Evolutionary conservation across 2,797 vertebrate species (phyloP).

Genomic region (Tapirus indicus): DNA sequence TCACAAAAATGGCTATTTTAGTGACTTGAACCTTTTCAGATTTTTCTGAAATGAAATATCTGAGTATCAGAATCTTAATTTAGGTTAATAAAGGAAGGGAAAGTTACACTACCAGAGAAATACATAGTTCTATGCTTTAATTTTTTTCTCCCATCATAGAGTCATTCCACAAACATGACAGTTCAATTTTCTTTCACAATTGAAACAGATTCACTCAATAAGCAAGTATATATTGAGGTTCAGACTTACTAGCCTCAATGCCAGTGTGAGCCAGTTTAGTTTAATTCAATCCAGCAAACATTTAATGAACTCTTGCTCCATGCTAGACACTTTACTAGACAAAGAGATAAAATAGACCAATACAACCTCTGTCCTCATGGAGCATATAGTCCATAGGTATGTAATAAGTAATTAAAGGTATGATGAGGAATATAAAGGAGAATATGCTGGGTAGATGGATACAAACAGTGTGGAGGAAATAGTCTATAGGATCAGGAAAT

Average conservation of each 20-base stretch:
- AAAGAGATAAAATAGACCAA: not conserved
- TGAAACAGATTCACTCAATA: not conserved
- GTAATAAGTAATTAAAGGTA: not conserved
- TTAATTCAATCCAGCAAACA: constrained; percentile 35
- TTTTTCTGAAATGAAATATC: constrained; percentile 52
- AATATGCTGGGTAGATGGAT: not conserved
- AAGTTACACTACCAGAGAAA: not conserved
- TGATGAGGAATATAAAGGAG: not conserved
- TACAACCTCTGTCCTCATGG: not conserved
- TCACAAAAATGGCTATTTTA: constrained; percentile 20
- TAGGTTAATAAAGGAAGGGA: constrained; percentile 6
- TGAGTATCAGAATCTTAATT: constrained; percentile 45
- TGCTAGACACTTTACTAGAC: not conserved
- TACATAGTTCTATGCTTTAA: not conserved
- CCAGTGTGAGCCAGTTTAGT: not conserved
- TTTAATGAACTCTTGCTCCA: constrained; percentile 34
- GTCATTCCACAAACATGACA: not conserved
- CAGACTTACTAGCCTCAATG: not conserved
- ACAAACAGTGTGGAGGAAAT: not conserved
- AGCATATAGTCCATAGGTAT: not conserved
- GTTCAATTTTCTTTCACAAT: constrained; percentile 5
- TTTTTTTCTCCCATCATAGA: not conserved
- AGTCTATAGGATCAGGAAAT: not conserved
- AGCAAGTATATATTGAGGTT: constrained; percentile 23
- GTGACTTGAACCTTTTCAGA: constrained; percentile 17